Conservation (phyloP, 2,797 vertebrate genomes). For the Argyrosomus regius region DNA sequence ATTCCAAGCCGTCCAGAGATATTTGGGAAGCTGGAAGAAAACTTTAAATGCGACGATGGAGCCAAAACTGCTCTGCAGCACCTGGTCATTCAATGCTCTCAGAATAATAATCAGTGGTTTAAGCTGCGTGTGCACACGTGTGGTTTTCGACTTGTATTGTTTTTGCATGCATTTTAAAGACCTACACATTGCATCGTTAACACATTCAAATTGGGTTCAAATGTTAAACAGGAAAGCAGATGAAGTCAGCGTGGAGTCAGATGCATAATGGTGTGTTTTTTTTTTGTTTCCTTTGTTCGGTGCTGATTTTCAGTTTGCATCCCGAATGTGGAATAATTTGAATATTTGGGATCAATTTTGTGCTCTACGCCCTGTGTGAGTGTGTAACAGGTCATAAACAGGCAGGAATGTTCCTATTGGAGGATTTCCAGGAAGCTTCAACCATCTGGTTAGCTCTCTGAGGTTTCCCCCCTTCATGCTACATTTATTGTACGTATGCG, state of each 20-base stretch:
- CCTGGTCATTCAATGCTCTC: slow-evolving; percentile 62
- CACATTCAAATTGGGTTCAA: slow-evolving; percentile 42
- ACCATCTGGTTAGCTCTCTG: slow-evolving; percentile 80
- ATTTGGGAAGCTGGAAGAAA: slow-evolving; percentile 63
- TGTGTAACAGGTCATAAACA: slow-evolving; percentile 85
- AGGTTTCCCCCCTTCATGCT: slow-evolving; percentile 78
- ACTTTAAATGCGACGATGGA: slow-evolving; percentile 42
- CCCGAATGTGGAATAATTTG: slow-evolving; percentile 53
- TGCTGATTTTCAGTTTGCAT: slow-evolving; percentile 44
- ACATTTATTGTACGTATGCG: slow-evolving; percentile 70
- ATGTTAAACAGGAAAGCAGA: slow-evolving; percentile 52
- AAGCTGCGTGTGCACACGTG: slow-evolving; percentile 13
- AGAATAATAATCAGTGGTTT: slow-evolving; percentile 50
- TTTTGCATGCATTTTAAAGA: slow-evolving; percentile 19
- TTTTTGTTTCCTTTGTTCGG: slow-evolving; percentile 21
- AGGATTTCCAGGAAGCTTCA: slow-evolving; percentile 75
- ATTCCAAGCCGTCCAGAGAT: slow-evolving; percentile 67
- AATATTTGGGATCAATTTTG: slow-evolving; percentile 71
- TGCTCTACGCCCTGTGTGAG: slow-evolving; percentile 60
- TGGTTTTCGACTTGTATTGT: slow-evolving; percentile 25
- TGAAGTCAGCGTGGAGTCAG: slow-evolving; percentile 45
- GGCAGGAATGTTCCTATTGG: slow-evolving; percentile 85
- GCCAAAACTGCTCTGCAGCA: slow-evolving; percentile 66
- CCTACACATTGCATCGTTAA: slow-evolving; percentile 18
- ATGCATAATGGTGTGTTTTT: slow-evolving; percentile 19